A percentile compares a stretch with the other conserved stretches of the same genome.
Conservation (phyloP, 2,113 vertebrate species). For the Xiphorhynchus elegans region DNA sequence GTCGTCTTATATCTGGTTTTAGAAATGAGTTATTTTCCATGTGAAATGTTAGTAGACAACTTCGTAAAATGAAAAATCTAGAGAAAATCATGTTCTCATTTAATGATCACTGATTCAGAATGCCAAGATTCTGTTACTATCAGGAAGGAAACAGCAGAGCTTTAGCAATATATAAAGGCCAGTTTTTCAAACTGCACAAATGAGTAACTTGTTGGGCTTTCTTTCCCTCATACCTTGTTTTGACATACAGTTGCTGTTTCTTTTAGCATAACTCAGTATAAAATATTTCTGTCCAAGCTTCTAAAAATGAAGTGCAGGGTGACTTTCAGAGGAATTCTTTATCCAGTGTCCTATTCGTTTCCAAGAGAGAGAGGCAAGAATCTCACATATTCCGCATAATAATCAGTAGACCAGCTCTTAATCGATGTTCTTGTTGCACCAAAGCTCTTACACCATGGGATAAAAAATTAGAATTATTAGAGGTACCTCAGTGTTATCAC, state of each 20-base stretch:
- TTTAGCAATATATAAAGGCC: not conserved
- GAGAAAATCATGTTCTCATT: not conserved
- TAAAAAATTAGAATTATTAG: not conserved
- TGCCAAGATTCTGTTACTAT: not conserved
- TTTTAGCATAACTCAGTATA: not conserved
- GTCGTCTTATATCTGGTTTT: not conserved
- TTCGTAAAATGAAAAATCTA: not conserved
- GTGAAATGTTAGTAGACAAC: not conserved
- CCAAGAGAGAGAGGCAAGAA: not conserved
- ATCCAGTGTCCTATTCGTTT: not conserved
- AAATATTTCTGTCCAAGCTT: not conserved
- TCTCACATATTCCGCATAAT: not conserved
- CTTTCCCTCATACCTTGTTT: not conserved
- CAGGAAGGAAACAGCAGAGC: not conserved
- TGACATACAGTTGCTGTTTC: not conserved
- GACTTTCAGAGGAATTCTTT: not conserved
- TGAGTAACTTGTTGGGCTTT: not conserved
- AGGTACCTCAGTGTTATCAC: not conserved
- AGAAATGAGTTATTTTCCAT: not conserved
- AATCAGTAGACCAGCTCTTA: not conserved
- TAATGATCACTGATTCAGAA: not conserved
- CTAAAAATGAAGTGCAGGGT: not conserved
- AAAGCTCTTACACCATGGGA: not conserved
- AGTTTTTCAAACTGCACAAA: not conserved
- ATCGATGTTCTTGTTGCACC: accelerated